phyloP scores from a whole-genome alignment of 2,888 invertebrate genomes.

The Drosophila demipolita region DNA sequence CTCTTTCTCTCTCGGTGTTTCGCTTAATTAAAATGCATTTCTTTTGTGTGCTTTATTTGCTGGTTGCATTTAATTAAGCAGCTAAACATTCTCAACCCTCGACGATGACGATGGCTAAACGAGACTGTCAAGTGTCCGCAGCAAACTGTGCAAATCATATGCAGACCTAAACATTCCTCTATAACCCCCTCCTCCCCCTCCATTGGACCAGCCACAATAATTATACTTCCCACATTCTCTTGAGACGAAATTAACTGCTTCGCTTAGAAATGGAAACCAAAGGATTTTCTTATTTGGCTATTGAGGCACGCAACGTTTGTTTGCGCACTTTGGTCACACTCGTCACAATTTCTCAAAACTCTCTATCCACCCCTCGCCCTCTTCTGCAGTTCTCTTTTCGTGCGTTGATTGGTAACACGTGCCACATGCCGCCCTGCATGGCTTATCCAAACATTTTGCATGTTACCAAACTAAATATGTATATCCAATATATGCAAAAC shows the following conservation, averaged over 20 bases:
- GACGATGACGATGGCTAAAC: constrained; percentile 42
- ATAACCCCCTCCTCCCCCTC: too few relatives aligned
- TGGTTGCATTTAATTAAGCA: constrained; percentile 64
- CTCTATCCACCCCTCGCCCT: background rate
- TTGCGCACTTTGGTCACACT: constrained; percentile 43
- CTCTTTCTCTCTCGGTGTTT: constrained; percentile 1
- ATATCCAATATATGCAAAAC: constrained; percentile 34
- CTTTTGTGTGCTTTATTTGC: constrained; percentile 45
- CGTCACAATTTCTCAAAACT: background rate
- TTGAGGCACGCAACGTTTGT: constrained; percentile 53
- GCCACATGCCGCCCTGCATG: constrained; percentile 40
- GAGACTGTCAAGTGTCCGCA: constrained; percentile 14
- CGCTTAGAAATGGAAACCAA: constrained; percentile 48
- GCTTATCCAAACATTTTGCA: constrained; percentile 61
- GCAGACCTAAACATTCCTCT: background rate
- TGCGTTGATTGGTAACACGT: constrained; percentile 67
- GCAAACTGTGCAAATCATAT: constrained; percentile 53
- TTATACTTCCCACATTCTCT: constrained; percentile 34
- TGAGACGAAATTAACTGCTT: constrained; percentile 54
- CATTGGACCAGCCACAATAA: constrained; percentile 17
- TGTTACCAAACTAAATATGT: constrained; percentile 41
- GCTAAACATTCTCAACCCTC: constrained; percentile 58
- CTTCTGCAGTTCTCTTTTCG: constrained; percentile 19
- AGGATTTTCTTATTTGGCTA: constrained; percentile 46
- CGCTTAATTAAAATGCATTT: constrained; percentile 66